A percentile compares a stretch with the other conserved stretches of the same genome.
phyloP scores from a whole-genome alignment of 2,888 invertebrate species.

The Onthophagus sagittarius region DNA sequence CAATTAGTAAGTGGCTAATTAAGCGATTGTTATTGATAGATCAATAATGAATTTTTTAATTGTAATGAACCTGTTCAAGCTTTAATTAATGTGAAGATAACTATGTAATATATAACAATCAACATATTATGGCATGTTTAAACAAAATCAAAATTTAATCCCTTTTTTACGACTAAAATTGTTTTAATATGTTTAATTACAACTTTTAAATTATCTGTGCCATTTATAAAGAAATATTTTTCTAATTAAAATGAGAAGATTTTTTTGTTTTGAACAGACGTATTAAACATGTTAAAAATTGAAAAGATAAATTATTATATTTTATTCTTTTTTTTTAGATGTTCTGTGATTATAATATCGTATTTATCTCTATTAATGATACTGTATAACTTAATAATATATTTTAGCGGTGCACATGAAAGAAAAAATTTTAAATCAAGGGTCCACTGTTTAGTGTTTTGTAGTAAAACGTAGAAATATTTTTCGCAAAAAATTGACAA shows the following conservation, averaged over 20 bases:
- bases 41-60: not conserved
- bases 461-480: not conserved
- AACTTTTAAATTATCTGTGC: too few relatives aligned
- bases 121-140: not conserved
- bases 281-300: not conserved
- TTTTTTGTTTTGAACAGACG: not conserved
- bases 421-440: not conserved
- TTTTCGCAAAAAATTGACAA: not conserved
- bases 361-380: not conserved
- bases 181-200: not conserved
- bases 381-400: not conserved
- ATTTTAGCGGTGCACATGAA: not conserved
- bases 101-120: not conserved
- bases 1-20: not conserved
- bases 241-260: not conserved
- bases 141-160: not conserved
- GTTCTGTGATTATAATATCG: not conserved
- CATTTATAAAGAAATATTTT: not conserved
- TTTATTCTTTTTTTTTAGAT: not conserved
- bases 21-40: not conserved
- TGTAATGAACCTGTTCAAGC: not conserved
- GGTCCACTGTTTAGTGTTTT: not conserved
- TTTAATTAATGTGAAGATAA: not conserved
- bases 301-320: not conserved
- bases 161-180: not conserved